Conservation (phyloP, 2,113 vertebrate genomes). For the Gallinago paraguaiae region DNA sequence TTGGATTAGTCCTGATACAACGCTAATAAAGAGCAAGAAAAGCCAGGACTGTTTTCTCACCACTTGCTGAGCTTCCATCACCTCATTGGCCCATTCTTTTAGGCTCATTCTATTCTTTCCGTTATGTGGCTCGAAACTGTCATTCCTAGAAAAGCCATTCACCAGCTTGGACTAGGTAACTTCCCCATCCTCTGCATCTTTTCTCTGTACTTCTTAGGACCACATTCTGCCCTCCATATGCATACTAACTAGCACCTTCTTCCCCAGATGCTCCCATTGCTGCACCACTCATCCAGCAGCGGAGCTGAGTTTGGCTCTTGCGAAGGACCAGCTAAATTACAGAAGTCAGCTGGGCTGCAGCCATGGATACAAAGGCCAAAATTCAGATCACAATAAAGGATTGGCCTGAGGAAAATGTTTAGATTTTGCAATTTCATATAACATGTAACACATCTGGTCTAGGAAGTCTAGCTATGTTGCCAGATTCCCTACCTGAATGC, state of each 20-base stretch:
- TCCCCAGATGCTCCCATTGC: background rate
- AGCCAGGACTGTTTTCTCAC: background rate
- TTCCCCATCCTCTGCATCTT: background rate
- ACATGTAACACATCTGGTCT: background rate
- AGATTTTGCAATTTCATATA: too few relatives aligned
- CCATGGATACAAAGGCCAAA: background rate
- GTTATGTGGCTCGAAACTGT: background rate
- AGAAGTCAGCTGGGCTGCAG: background rate
- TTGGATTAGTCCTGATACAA: background rate
- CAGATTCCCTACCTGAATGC: fast-evolving
- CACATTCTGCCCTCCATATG: background rate
- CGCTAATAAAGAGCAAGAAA: background rate
- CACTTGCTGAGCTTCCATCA: background rate
- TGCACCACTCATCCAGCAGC: fast-evolving
- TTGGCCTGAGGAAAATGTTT: background rate
- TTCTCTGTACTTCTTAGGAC: background rate
- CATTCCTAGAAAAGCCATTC: background rate
- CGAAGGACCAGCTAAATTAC: background rate
- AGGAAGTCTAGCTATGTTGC: background rate
- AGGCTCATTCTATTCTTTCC: background rate
- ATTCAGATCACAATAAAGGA: background rate
- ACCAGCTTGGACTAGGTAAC: background rate
- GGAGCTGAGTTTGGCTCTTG: background rate
- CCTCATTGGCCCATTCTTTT: background rate
- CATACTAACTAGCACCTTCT: background rate